Base-by-base conservation (phyloP, 2,797 vertebrate species). In the Pyrocephalus nanus region DNA sequence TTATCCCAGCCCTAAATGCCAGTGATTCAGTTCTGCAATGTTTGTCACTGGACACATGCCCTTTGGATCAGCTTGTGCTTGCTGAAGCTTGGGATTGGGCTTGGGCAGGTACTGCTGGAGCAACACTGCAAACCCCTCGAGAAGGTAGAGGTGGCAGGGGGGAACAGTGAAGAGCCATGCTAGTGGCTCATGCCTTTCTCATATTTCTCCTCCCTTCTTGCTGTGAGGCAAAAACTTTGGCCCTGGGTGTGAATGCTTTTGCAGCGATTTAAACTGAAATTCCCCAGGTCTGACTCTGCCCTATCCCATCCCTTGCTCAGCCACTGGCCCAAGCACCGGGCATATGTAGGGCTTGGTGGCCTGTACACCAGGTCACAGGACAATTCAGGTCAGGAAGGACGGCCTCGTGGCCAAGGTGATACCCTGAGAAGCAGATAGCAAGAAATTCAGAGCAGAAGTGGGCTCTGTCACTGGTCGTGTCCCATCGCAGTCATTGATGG, bases 111-210 rank as follows among this genome's bases (percentile, higher is more conserved):
- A 21, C 34, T 29, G 13, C 51, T 54, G 40, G 12, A 88, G 34
- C 57, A 57, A 23, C 0, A 2, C 26, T 71, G 70, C 47, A 58
- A 70, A 42, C 3, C 3, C 22, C 30, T 12, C 0, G 0, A 50
- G 53, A 42, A 85, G 48, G 36, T 82, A 71, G 10, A 74, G 16
- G 7, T 36, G 27, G 71, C 0, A 6, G 30, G 1, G 1, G 0
- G 75, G 51, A 67, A 75, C 51, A 73, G 29, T 1, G 2, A 75
- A 76, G 50, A 65, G 18, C 54, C 0, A 0, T 23, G 58, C 34
- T 32, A 47, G 22, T 12, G 45, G 40, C 26, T 57, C 3, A 5
- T 2, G 9, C 9, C 32, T 88, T 74, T 40, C 65, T 79, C 20
- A 0, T 15, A 22, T 34, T 72, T 86, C 32, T 83, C 48, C 8